phyloP scores from a whole-genome alignment of 2,888 invertebrate genomes.

The Ormia ochracea region DNA sequence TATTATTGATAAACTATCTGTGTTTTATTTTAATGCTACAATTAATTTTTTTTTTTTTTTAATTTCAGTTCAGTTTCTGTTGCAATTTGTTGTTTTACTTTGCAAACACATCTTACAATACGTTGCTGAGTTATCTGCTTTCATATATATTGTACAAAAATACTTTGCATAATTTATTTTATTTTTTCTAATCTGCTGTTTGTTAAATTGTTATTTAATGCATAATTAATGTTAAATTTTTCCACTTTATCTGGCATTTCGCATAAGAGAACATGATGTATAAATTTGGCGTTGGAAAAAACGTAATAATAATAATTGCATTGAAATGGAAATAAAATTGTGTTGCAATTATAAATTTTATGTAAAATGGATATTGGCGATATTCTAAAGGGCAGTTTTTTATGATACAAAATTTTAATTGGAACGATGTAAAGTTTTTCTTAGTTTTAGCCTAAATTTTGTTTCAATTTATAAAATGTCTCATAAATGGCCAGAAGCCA shows the following conservation, averaged over 20 bases:
- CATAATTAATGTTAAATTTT: conserved; percentile 12
- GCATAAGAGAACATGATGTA: background rate
- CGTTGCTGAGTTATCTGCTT: conserved; percentile 9
- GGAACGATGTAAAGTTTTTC: too few species aligned
- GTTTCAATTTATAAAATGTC: too few species aligned
- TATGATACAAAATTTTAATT: too few species aligned
- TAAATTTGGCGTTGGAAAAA: background rate
- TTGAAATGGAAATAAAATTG: background rate
- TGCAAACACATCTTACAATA: background rate
- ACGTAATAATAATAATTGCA: background rate
- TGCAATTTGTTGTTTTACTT: conserved; percentile 10
- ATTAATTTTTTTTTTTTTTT: conserved; percentile 40
- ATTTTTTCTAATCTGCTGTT: background rate
- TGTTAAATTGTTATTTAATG: conserved; percentile 16
- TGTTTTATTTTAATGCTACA: conserved; percentile 48
- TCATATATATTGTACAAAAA: background rate
- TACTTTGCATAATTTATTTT: conserved; percentile 19
- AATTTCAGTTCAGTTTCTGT: conserved; percentile 28
- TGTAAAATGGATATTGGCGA: too few species aligned
- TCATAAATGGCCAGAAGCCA: too few species aligned
- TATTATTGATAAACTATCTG: background rate
- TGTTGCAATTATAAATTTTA: background rate
- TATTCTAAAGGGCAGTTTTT: too few species aligned
- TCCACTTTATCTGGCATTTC: background rate
- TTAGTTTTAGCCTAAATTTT: too few species aligned